These are phyloP conservation scores for Apeira syringaria DNA, from an alignment of 2,888 invertebrate genomes.

Conservation along the genomic window DNA sequence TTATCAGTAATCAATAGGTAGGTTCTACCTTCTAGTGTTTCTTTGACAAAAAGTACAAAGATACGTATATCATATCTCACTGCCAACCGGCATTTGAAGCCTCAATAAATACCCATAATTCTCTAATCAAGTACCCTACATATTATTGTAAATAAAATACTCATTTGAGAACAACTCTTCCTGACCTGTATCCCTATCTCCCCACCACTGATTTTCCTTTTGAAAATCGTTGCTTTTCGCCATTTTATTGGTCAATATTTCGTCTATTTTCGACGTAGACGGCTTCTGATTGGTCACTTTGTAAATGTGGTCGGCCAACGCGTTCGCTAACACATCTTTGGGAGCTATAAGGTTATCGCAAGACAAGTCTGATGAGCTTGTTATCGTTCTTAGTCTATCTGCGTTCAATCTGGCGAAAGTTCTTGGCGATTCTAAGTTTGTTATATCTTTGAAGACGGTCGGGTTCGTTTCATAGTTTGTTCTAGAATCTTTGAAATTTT, in stretches of 20 bases:
- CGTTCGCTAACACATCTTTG: constrained; percentile 72
- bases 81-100: constrained; percentile 4
- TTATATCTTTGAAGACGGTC: constrained; percentile 54
- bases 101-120: constrained; percentile 9
- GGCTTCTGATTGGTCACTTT: constrained; percentile 82
- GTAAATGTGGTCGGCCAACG: constrained; percentile 74
- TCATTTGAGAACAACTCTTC: constrained; percentile 61
- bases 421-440: constrained; percentile 66
- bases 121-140: constrained; percentile 25
- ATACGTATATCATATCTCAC: not conserved
- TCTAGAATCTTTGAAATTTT: constrained; percentile 12
- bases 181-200: constrained; percentile 58
- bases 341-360: constrained; percentile 72
- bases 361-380: constrained; percentile 55
- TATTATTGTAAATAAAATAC: constrained; percentile 61
- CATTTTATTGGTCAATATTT: constrained; percentile 76
- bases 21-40: too few species aligned
- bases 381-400: constrained; percentile 68
- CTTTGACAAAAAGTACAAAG: not conserved
- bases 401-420: constrained; percentile 73
- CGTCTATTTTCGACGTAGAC: constrained; percentile 71
- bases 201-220: constrained; percentile 74
- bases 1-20: too few species aligned
- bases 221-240: constrained; percentile 45
- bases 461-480: constrained; percentile 15